Evolutionary conservation across 2,797 vertebrate species (phyloP).

Genomic region (Notoglanidium macrostoma): DNA sequence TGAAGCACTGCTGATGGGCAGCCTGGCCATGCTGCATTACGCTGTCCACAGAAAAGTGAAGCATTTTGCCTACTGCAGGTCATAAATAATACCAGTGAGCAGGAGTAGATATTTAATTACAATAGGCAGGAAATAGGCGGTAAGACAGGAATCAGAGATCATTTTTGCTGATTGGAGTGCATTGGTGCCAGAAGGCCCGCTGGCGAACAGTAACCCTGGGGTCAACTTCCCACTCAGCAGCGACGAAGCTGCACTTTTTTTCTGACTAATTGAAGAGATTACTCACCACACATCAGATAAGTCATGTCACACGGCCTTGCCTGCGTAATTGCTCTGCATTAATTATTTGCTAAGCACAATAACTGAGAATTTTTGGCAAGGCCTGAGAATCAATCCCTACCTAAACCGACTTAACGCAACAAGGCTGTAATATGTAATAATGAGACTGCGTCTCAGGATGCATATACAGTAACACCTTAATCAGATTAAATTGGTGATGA

Average conservation of each 20-base stretch:
- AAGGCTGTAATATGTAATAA: neutral
- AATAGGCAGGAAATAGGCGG: conserved; percentile 30
- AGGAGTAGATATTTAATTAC: conserved; percentile 52
- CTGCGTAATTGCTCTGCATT: conserved; percentile 48
- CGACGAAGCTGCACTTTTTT: conserved; percentile 39
- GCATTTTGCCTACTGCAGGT: conserved; percentile 3
- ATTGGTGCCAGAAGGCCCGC: conserved; percentile 43
- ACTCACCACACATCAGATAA: conserved; percentile 38
- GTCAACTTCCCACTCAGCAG: conserved; percentile 45
- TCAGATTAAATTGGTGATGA: neutral
- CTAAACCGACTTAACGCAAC: neutral
- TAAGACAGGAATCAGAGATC: conserved; percentile 48
- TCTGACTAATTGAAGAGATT: conserved; percentile 51
- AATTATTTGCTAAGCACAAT: conserved; percentile 22
- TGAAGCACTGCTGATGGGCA: neutral
- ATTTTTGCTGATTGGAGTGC: conserved; percentile 43
- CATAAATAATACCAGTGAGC: conserved; percentile 12
- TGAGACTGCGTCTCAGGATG: neutral
- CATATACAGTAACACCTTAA: neutral
- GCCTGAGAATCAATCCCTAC: conserved; percentile 11
- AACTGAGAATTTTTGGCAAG: neutral
- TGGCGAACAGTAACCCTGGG: conserved; percentile 46
- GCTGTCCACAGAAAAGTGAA: neutral
- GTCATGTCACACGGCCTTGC: conserved; percentile 36
- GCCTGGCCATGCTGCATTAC: neutral